A percentile compares a stretch with the other conserved stretches of the same genome.
Evolutionary conservation across 2,888 invertebrate species (phyloP).

Genomic region (Apocheima hispidaria): DNA sequence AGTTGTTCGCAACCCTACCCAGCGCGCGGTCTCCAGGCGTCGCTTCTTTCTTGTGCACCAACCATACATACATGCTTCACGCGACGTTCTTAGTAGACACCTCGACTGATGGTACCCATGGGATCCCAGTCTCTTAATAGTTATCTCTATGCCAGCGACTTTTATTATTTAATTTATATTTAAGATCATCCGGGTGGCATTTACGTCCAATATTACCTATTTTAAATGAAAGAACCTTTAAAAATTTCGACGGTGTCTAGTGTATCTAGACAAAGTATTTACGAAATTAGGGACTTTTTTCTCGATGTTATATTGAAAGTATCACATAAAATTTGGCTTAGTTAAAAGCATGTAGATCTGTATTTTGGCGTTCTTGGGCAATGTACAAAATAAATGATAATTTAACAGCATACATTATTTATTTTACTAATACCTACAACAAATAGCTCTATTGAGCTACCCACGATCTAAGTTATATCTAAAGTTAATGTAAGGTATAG

Average conservation of each 20-base stretch:
- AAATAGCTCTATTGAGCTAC: not conserved
- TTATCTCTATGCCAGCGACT: not conserved
- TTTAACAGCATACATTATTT: slow-evolving; percentile 40
- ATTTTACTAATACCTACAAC: slow-evolving; percentile 5
- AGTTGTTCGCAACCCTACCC: too few species aligned
- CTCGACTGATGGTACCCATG: too few species aligned
- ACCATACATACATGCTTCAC: too few species aligned
- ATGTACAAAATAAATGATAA: slow-evolving; percentile 74
- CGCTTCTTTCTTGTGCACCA: too few species aligned
- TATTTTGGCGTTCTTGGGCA: slow-evolving; percentile 64
- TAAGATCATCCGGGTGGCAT: slow-evolving; percentile 19
- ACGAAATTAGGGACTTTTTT: slow-evolving; percentile 19
- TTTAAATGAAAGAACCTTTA: slow-evolving; percentile 23
- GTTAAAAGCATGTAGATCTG: slow-evolving; percentile 57
- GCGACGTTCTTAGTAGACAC: too few species aligned
- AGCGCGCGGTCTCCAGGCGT: too few species aligned
- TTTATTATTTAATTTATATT: too few species aligned
- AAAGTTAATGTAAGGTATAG: too few species aligned
- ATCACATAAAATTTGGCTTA: slow-evolving; percentile 38
- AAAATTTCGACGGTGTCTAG: slow-evolving; percentile 23
- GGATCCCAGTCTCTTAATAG: too few species aligned
- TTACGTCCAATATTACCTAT: slow-evolving; percentile 14
- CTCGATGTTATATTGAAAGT: slow-evolving; percentile 18
- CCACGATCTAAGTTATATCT: too few species aligned
- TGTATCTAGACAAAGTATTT: slow-evolving; percentile 16